Base-by-base conservation (phyloP, 2,797 vertebrate species). In the Oryzias sinensis region DNA sequence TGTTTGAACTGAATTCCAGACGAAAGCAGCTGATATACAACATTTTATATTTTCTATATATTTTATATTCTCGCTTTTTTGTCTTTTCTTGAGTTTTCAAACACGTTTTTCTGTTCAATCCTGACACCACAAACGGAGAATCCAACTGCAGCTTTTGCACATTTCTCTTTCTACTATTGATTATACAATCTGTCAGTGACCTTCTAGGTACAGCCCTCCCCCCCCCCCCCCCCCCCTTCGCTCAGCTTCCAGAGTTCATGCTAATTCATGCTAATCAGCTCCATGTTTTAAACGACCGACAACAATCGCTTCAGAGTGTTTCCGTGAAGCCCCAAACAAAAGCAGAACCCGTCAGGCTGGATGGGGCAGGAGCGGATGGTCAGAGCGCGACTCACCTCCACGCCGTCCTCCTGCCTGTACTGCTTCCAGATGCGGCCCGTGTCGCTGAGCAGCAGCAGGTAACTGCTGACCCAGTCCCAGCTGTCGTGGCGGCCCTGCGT, bases 391-490 rank as follows among this genome's bases (percentile, higher is more conserved):
- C 95, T 89, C 91, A 99, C 97, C 94, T 92, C 94, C 18, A 96
- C 71, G 9, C 83, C 83, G 63, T 97, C 94, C 16, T 97, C 95
- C 25, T 97, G 92, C 37, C 93, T 83, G 86, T 97, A 96, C 65
- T 94, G 94, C 49, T 90, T 97, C 97, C 97, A 99, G 76, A 93
- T 92, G 43, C 84, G 91, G 15, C 95, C 96, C 0, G 94, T 96
- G 88, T 99, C 97, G 1, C 97, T 99, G 90, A 93, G 95, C 85
- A 98, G 94, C 46, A 99, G 92, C 2, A 80, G 87, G 46, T 94
- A 99, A 56, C 91, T 91, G 16, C 91, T 96, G 75, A 97, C 94
- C 96, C 97, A 99, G 87, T 99, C 97, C 20, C 91, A 94, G 87
- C 95, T 98, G 60, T 94, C 93, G 0, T 94, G 90, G 15, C 96